Percentiles rank a stretch among this genome's conserved stretches.
phyloP scores from a whole-genome alignment of 2,888 invertebrate species.

The Papilio gigon region DNA sequence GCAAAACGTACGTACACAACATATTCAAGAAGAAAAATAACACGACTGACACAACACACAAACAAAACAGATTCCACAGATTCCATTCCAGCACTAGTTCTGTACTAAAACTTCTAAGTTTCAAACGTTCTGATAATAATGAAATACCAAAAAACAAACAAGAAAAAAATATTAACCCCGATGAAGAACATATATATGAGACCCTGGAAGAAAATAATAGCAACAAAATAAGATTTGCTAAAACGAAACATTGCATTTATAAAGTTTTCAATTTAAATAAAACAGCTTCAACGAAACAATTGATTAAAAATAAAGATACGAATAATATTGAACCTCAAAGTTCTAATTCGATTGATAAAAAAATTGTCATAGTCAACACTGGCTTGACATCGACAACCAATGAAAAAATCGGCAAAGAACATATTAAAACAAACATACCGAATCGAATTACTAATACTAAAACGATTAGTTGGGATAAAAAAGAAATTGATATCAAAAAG shows the following conservation, averaged over 20 bases:
- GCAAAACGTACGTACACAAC: slow-evolving; percentile 77
- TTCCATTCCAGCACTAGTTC: slow-evolving; percentile 45
- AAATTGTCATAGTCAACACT: slow-evolving; percentile 82
- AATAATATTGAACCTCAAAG: slow-evolving; percentile 30
- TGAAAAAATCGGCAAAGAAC: slow-evolving; percentile 60
- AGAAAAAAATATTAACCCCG: slow-evolving; percentile 5
- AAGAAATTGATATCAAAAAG: not conserved
- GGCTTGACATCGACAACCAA: slow-evolving; percentile 86
- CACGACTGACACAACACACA: slow-evolving; percentile 42
- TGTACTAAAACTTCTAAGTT: slow-evolving; percentile 44
- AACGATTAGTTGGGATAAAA: not conserved
- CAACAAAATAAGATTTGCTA: slow-evolving; percentile 14
- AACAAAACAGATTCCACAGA: slow-evolving; percentile 44
- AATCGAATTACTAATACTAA: not conserved
- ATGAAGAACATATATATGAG: slow-evolving; percentile 43
- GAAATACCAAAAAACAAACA: slow-evolving; percentile 27
- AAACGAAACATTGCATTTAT: slow-evolving; percentile 25
- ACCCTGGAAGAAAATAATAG: slow-evolving; percentile 42
- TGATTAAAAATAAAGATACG: slow-evolving; percentile 53
- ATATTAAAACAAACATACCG: slow-evolving; percentile 38
- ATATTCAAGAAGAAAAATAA: slow-evolving; percentile 45
- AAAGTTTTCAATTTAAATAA: slow-evolving; percentile 46
- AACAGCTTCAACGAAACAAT: slow-evolving; percentile 55
- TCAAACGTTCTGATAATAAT: slow-evolving; percentile 41
- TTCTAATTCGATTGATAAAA: slow-evolving; percentile 41